These are phyloP conservation scores for Drosophila bocqueti DNA, from an alignment of 1,140 invertebrate genomes.

Conservation along the genomic window DNA sequence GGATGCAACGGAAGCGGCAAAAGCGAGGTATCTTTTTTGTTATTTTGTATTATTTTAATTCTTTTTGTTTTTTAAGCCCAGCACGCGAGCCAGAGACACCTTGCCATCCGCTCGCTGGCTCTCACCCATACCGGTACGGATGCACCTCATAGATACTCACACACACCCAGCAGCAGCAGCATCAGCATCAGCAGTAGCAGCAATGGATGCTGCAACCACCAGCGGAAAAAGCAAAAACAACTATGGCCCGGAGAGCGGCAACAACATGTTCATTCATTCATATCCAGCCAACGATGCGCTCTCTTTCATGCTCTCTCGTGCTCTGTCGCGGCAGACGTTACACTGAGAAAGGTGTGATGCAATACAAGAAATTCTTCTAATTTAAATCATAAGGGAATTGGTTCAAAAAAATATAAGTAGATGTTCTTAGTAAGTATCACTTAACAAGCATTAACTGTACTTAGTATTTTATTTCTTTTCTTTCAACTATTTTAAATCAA, in stretches of 20 bases:
- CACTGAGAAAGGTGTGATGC: conserved; percentile 8
- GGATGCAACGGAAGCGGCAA: conserved; percentile 66
- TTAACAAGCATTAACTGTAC: neutral
- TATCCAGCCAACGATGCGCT: conserved; percentile 36
- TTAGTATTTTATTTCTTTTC: no score
- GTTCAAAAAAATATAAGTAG: neutral
- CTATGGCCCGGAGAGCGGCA: conserved; percentile 24
- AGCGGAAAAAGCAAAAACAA: conserved; percentile 32
- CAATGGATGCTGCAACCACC: conserved; percentile 55
- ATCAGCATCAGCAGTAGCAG: conserved; percentile 2
- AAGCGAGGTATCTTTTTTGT: conserved; percentile 30
- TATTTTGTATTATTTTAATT: conserved; percentile 40
- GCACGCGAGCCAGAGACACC: conserved; percentile 68
- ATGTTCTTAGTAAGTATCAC: neutral
- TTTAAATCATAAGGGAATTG: neutral
- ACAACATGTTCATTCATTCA: conserved; percentile 63
- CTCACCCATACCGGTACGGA: conserved; percentile 23
- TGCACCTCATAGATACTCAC: conserved; percentile 47
- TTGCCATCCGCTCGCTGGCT: conserved; percentile 48
- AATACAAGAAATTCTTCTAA: neutral
- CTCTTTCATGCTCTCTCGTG: conserved; percentile 23
- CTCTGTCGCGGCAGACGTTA: conserved; percentile 2
- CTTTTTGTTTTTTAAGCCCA: conserved; percentile 38
- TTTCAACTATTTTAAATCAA: no score
- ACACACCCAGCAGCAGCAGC: conserved; percentile 17